These are phyloP conservation scores for Micropoecilia bifurca DNA, from an alignment of 2,797 vertebrate species.

Conservation along the genomic window DNA sequence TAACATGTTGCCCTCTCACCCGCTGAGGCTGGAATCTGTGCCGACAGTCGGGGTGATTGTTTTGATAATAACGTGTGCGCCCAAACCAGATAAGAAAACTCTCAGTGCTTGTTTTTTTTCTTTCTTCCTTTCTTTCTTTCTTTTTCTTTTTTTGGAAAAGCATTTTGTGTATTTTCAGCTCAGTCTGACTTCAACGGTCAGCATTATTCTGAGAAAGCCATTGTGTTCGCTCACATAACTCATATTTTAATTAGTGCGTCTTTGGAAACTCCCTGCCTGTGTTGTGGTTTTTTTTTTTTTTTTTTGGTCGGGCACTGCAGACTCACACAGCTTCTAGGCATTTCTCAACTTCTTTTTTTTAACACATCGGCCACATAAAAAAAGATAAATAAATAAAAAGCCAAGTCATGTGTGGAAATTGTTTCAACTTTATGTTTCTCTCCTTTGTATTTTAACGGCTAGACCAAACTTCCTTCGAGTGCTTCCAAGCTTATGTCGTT, in stretches of 20 bases:
- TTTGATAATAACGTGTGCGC: slow-evolving; percentile 60
- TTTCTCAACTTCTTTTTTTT: slow-evolving; percentile 54
- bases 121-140: slow-evolving; percentile 21
- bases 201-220: slow-evolving; percentile 54
- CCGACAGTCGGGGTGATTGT: slow-evolving; percentile 46
- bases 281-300: slow-evolving; percentile 55
- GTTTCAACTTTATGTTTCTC: slow-evolving; percentile 44
- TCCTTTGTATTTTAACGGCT: slow-evolving; percentile 36
- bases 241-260: slow-evolving; percentile 71
- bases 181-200: slow-evolving; percentile 13
- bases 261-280: slow-evolving; percentile 66
- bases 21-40: slow-evolving; percentile 43
- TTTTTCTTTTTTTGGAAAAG: slow-evolving; percentile 19
- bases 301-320: slow-evolving; percentile 50
- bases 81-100: slow-evolving; percentile 30
- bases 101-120: slow-evolving; percentile 12
- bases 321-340: slow-evolving; percentile 56
- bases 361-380: slow-evolving; percentile 35
- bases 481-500: slow-evolving; percentile 59
- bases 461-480: slow-evolving; percentile 33
- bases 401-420: slow-evolving; percentile 57
- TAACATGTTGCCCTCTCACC: slow-evolving; percentile 61
- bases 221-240: slow-evolving; percentile 61
- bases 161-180: slow-evolving; percentile 37
- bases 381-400: slow-evolving; percentile 26